Percentiles rank a stretch among this genome's conserved stretches.
phyloP scores from a whole-genome alignment of 2,113 vertebrate genomes.

The Syrmaticus mikado region DNA sequence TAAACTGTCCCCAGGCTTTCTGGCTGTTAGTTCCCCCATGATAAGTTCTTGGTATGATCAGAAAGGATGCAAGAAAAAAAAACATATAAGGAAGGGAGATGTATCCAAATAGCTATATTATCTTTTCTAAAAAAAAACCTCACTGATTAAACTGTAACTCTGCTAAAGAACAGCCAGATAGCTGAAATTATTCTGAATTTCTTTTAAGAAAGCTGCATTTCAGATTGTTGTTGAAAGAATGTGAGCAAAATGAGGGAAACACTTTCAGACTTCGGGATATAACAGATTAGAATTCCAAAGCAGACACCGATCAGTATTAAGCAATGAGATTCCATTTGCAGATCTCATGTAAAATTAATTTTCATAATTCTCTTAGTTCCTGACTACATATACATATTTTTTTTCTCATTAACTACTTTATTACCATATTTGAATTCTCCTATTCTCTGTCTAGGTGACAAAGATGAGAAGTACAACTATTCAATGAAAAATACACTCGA shows the following conservation, averaged over 20 bases:
- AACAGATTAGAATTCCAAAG: constrained; percentile 67
- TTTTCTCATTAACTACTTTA: constrained; percentile 72
- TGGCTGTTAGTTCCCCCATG: neutral
- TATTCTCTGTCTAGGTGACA: constrained; percentile 8
- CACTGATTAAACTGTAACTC: neutral
- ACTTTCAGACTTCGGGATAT: neutral
- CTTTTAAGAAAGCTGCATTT: neutral
- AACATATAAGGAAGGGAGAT: neutral
- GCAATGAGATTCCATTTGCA: constrained; percentile 71
- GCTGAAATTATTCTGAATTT: constrained; percentile 39
- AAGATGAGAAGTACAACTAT: neutral
- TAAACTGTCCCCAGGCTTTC: neutral
- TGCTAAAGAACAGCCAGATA: neutral
- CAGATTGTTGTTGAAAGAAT: neutral
- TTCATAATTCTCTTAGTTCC: constrained; percentile 77
- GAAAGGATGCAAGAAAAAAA: neutral
- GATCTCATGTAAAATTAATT: constrained; percentile 80
- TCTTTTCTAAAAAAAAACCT: neutral
- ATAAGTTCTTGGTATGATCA: neutral
- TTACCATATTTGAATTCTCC: constrained; percentile 66
- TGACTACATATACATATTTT: constrained; percentile 66
- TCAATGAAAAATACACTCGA: neutral
- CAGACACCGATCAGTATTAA: constrained; percentile 70
- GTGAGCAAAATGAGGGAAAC: neutral
- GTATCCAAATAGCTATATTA: neutral